phyloP scores from a whole-genome alignment of 2,113 vertebrate species.

The Cynoglossus semilaevis region DNA sequence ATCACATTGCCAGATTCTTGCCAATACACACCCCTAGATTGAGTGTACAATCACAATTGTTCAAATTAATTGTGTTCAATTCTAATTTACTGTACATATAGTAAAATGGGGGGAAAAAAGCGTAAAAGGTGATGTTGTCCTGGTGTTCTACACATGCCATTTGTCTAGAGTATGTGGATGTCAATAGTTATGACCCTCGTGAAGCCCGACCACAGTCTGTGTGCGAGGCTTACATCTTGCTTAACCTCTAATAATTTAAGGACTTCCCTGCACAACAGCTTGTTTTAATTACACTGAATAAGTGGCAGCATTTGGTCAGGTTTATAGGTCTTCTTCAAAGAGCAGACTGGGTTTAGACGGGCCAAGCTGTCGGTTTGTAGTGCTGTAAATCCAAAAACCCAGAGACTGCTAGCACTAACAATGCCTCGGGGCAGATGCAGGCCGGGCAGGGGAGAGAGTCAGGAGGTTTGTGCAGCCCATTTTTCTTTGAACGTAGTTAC shows the following conservation, averaged over 20 bases:
- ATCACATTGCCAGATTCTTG: too few species aligned
- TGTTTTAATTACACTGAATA: conserved; percentile 84
- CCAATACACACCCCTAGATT: too few species aligned
- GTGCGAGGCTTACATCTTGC: conserved; percentile 61
- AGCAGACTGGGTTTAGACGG: conserved; percentile 62
- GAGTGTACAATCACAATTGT: too few species aligned
- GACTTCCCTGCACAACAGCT: conserved; percentile 73
- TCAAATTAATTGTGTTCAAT: conserved; percentile 21
- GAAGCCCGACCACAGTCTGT: conserved; percentile 42
- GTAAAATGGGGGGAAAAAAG: conserved; percentile 6
- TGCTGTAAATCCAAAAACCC: conserved; percentile 72
- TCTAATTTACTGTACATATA: conserved; percentile 24
- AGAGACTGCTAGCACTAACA: conserved; percentile 59
- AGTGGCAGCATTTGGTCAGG: conserved; percentile 79
- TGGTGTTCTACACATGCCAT: conserved; percentile 54
- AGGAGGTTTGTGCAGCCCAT: conserved; percentile 51
- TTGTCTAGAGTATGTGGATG: conserved; percentile 63
- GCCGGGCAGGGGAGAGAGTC: conserved; percentile 12
- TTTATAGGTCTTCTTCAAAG: conserved; percentile 78
- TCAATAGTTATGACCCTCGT: conserved; percentile 74
- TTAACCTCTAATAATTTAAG: conserved; percentile 70
- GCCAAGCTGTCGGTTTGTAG: conserved; percentile 71
- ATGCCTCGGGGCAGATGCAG: conserved; percentile 58
- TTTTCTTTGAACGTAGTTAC: conserved; percentile 5
- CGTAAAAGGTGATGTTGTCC: conserved; percentile 38